Percentiles rank a stretch among this genome's conserved stretches.
Conservation (phyloP, 2,888 invertebrate species). For the Polia nebulosa region DNA sequence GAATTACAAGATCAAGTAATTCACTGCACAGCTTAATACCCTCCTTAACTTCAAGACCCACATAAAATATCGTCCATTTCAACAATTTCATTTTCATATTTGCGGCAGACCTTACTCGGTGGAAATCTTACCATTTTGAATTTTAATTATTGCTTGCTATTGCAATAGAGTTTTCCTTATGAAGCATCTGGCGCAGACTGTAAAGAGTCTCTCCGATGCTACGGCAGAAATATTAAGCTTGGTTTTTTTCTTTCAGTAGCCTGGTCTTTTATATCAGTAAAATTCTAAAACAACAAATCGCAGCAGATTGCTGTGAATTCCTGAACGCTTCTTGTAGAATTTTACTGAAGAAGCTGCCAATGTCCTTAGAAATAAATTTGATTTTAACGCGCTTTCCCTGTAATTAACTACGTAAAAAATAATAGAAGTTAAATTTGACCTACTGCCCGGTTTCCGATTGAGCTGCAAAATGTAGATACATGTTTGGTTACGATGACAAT, state of each 20-base stretch:
- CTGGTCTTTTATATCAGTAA: no score
- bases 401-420: no score
- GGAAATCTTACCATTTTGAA: conserved; percentile 12
- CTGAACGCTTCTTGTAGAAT: neutral
- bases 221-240: conserved; percentile 3
- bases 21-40: neutral
- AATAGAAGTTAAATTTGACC: no score
- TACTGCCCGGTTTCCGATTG: no score
- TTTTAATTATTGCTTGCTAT: conserved; percentile 40
- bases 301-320: neutral
- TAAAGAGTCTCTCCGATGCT: conserved; percentile 5
- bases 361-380: neutral
- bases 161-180: conserved; percentile 25
- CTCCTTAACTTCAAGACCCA: conserved; percentile 5
- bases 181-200: conserved; percentile 33
- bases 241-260: neutral
- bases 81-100: conserved; percentile 20
- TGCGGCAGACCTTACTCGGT: neutral
- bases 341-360: neutral
- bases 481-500: no score
- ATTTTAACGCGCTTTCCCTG: neutral
- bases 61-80: neutral
- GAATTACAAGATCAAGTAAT: neutral
- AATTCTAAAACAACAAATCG: no score
- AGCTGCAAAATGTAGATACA: no score